Conservation (phyloP, 1,140 invertebrate species). For the Nixonia krombeini region DNA sequence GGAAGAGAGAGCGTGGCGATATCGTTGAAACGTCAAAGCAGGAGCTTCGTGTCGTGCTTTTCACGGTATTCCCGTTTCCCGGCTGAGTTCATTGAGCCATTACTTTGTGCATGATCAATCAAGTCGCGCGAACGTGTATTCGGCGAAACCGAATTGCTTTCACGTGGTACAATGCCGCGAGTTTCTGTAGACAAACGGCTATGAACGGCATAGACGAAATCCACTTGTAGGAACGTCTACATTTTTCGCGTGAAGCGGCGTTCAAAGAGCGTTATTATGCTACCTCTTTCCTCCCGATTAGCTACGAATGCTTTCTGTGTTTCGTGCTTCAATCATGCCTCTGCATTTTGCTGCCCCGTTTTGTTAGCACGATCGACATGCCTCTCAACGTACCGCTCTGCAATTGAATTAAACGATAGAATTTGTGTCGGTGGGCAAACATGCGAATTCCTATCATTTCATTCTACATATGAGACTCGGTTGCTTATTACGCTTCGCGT, state of each 20-base stretch:
- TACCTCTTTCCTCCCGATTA: background rate
- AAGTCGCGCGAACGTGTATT: background rate
- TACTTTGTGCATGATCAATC: slow-evolving; percentile 1
- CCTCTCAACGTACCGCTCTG: background rate
- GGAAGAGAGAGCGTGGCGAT: no score
- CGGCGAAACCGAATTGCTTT: background rate
- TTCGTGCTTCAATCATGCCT: background rate
- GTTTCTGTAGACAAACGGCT: background rate
- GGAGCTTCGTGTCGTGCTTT: background rate
- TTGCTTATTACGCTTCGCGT: no score
- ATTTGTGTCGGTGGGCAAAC: background rate
- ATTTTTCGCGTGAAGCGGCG: background rate
- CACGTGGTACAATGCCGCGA: background rate
- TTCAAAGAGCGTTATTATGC: background rate
- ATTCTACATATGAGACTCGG: no score
- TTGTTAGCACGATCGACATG: background rate
- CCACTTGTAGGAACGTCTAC: background rate
- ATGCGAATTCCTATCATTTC: background rate
- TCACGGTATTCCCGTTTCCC: no score
- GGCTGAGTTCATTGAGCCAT: background rate
- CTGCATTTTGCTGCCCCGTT: background rate
- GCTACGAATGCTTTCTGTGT: background rate
- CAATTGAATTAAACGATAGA: background rate
- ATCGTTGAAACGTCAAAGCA: background rate
- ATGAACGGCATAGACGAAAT: background rate